phyloP scores from a whole-genome alignment of 2,888 invertebrate species.

The Xanthorhoe spadicearia region DNA sequence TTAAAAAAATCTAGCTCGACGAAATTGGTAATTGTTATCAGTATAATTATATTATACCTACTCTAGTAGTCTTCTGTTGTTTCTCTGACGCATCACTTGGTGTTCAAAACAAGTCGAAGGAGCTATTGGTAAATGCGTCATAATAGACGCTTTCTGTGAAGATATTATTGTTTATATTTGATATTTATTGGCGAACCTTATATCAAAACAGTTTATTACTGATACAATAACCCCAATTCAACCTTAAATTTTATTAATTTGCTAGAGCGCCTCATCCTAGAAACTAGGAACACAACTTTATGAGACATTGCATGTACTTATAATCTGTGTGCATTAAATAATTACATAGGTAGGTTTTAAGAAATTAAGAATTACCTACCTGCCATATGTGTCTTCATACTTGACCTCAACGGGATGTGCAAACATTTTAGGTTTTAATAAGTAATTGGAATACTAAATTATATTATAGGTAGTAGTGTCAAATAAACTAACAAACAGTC shows the following conservation, averaged over 20 bases:
- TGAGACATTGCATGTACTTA: too few relatives aligned
- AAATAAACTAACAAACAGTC: too few relatives aligned
- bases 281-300: too few relatives aligned
- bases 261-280: too few relatives aligned
- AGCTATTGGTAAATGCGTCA: constrained; percentile 20
- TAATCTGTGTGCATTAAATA: too few relatives aligned
- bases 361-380: too few relatives aligned
- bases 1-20: background rate
- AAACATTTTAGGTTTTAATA: too few relatives aligned
- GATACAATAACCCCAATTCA: background rate
- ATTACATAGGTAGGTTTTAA: too few relatives aligned
- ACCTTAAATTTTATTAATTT: background rate
- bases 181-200: constrained; percentile 3
- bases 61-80: background rate
- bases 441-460: too few relatives aligned
- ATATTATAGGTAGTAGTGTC: too few relatives aligned
- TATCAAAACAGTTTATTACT: background rate
- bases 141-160: background rate
- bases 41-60: background rate
- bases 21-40: background rate
- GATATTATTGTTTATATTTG: constrained; percentile 14
- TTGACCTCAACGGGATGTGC: too few relatives aligned
- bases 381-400: too few relatives aligned
- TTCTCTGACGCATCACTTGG: background rate
- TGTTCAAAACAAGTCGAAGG: constrained; percentile 16